Conservation (phyloP, 2,113 vertebrate species). For the Myiozetetes cayanensis region DNA sequence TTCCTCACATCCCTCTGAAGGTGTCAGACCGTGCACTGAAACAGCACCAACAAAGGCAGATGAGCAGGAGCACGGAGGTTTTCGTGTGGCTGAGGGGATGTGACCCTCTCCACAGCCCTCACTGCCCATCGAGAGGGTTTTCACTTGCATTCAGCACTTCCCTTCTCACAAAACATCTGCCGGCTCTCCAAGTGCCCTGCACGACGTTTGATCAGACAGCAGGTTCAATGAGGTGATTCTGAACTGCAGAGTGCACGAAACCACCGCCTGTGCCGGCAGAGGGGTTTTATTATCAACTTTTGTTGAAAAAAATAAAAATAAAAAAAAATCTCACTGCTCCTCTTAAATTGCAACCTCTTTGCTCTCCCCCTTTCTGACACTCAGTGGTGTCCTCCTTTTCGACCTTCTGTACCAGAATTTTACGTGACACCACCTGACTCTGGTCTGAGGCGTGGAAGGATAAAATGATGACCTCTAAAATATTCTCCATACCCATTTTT, state of each 20-base stretch:
- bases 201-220: neutral
- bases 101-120: neutral
- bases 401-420: neutral
- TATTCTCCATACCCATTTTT: neutral
- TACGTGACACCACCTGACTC: neutral
- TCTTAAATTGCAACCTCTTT: neutral
- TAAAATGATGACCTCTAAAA: neutral
- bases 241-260: conserved; percentile 5
- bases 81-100: neutral
- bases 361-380: neutral
- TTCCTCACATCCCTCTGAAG: neutral
- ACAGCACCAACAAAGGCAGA: neutral
- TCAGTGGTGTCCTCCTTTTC: neutral
- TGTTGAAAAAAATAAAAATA: neutral
- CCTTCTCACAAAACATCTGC: neutral
- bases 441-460: neutral
- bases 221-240: neutral
- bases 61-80: neutral
- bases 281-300: neutral
- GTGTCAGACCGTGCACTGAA: neutral
- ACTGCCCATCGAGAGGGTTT: neutral
- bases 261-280: neutral
- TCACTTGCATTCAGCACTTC: neutral
- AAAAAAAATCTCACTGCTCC: neutral
- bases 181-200: neutral